Percentiles rank a stretch among this genome's conserved stretches.
These are phyloP conservation scores for Clavelina lepadiformis DNA, from an alignment of 23 tunicate species.

Conservation along the genomic window DNA sequence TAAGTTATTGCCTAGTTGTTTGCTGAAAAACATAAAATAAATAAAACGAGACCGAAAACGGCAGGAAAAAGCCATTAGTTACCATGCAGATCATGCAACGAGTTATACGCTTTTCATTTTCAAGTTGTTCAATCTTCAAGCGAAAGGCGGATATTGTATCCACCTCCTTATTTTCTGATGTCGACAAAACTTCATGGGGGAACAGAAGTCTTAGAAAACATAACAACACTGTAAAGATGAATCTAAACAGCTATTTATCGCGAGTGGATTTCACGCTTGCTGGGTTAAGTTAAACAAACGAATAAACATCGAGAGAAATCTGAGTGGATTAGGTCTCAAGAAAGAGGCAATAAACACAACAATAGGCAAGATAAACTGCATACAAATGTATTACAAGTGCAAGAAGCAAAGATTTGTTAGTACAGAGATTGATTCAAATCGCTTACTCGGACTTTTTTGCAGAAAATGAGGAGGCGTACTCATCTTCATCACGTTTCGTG, in stretches of 20 bases:
- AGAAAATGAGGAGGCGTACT: not conserved
- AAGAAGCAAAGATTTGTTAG: too few species aligned
- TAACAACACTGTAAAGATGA: not conserved
- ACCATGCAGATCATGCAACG: conserved; percentile 68
- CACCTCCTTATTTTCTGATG: not conserved
- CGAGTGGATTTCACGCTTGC: too few species aligned
- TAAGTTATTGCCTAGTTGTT: too few species aligned
- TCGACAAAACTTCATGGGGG: not conserved
- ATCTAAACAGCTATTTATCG: too few species aligned
- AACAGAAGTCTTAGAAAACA: not conserved
- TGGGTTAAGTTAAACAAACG: too few species aligned
- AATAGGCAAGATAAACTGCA: too few species aligned
- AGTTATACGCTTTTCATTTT: conserved; percentile 13
- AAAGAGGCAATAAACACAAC: too few species aligned
- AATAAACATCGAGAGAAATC: not conserved
- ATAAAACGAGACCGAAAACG: not conserved
- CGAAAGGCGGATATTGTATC: conserved; percentile 13
- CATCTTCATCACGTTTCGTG: conserved; percentile 13
- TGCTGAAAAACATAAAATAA: too few species aligned
- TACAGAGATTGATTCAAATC: too few species aligned
- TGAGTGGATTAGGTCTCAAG: too few species aligned
- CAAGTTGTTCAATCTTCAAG: conserved; percentile 34
- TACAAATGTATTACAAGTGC: too few species aligned
- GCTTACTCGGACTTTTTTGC: too few species aligned
- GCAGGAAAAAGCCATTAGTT: not conserved